phyloP scores from a whole-genome alignment of 2,113 vertebrate genomes.

The Oreotrochilus melanogaster region DNA sequence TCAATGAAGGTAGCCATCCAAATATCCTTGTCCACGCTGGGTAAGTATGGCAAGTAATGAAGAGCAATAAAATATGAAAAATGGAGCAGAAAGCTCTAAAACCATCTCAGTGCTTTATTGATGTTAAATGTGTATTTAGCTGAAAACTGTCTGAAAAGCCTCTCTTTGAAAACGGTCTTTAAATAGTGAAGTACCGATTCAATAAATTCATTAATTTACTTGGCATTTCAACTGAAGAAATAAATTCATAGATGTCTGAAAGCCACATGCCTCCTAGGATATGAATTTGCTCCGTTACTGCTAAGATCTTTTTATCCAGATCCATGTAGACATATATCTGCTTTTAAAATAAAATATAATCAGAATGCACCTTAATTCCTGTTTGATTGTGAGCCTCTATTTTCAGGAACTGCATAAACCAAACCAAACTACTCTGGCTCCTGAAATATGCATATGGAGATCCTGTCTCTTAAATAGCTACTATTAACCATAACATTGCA shows the following conservation, averaged over 20 bases:
- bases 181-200: neutral
- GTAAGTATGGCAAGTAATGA: neutral
- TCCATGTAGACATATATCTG: neutral
- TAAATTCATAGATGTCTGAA: neutral
- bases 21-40: neutral
- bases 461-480: neutral
- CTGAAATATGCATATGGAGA: neutral
- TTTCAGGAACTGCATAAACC: conserved; percentile 4
- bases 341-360: neutral
- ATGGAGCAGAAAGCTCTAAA: neutral
- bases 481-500: neutral
- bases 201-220: neutral
- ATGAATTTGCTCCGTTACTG: neutral
- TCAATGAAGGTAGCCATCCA: neutral
- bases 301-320: neutral
- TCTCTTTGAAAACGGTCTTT: neutral
- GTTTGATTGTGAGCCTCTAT: neutral
- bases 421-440: neutral
- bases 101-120: neutral
- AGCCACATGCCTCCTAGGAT: neutral
- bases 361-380: neutral
- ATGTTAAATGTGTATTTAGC: neutral
- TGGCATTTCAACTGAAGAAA: neutral
- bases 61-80: neutral
- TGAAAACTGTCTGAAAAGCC: neutral